Evolutionary conservation across 2,113 vertebrate species (phyloP), one percentile per base, ranked within the genome.

Genomic region (Bufo gargarizans): DNA sequence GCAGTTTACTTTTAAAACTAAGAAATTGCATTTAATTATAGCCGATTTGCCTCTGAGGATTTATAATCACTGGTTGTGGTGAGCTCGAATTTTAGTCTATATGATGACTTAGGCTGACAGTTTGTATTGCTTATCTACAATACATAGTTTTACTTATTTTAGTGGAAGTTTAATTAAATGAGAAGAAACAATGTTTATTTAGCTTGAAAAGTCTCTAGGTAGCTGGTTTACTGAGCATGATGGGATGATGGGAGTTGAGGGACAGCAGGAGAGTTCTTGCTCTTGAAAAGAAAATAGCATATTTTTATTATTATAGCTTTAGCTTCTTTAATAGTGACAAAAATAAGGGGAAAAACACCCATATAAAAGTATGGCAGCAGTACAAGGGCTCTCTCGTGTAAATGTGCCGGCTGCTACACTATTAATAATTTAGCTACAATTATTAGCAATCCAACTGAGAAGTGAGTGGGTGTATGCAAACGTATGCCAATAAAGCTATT

Each of bases 391-490:
- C 81, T 22, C 59, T 49, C 63, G 59, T 80, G 81, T 83, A 83
- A 83, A 83, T 63, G 69, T 13, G 61, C 61, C 50, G 20, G 33
- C 65, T 83, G 81, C 81, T 67, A 69, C 61, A 16, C 81, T 83
- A 83, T 83, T 83, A 83, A 83, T 83, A 83, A 83, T 83, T 83
- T 83, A 83, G 81, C 63, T 83, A 33, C 63, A 83, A 69, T 83
- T 83, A 83, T 83, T 53, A 69, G 81, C 61, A 69, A 19, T 83
- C 81, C 63, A 69, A 69, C 81, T 69, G 81, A 69, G 81, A 83
- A 53, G 61, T 69, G 63, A 69, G 81, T 83, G 81, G 81, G 81
- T 83, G 81, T 83, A 69, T 33, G 65, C 61, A 83, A 83, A 83
- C 81, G 6, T 67, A 50, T 69, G 81, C 81, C 81, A 83, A 83